Base-by-base conservation (phyloP, 2,113 vertebrate genomes). In the Pandion haliaetus region DNA sequence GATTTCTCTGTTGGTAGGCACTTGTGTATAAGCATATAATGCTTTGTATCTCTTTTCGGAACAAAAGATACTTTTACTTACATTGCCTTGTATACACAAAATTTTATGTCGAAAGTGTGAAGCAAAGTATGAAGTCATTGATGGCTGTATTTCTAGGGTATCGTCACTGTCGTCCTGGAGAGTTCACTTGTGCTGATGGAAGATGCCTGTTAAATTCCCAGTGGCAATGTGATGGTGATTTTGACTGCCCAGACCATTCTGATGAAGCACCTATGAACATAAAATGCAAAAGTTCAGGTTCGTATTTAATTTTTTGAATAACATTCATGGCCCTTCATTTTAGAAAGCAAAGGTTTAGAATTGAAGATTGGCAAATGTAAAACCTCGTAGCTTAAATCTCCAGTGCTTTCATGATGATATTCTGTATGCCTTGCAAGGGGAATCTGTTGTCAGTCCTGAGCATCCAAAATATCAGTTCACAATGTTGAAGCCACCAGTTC, bases 141-240 rank as follows among this genome's bases (percentile, higher is more conserved):
- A 25, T 21, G 74, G 54, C 12, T 95, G 50, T 88, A 8, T 74
- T 44, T 95, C 77, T 84, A 99, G 99, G 98, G 8, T 99, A 99
- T 83, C 99, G 99, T 47, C 98, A 98, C 58, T 99, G 99, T 69
- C 98, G 96, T 82, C 97, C 98, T 5, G 99, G 98, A 44, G 99
- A 99, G 91, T 99, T 99, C 93, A 99, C 98, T 81, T 99, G 99
- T 65, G 98, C 99, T 66, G 99, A 99, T 77, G 99, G 99, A 9
- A 98, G 99, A 44, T 99, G 99, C 93, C 98, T 99, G 38, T 96
- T 99, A 88, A 99, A 99, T 45, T 98, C 98, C 52, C 99, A 99
- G 88, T 99, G 99, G 99, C 99, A 99, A 80, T 99, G 99, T 95
- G 99, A 99, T 25, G 99, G 99, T 61, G 99, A 99, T 62, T 98